phyloP scores from a whole-genome alignment of 1,140 invertebrate species.

The Nebria ingens region DNA sequence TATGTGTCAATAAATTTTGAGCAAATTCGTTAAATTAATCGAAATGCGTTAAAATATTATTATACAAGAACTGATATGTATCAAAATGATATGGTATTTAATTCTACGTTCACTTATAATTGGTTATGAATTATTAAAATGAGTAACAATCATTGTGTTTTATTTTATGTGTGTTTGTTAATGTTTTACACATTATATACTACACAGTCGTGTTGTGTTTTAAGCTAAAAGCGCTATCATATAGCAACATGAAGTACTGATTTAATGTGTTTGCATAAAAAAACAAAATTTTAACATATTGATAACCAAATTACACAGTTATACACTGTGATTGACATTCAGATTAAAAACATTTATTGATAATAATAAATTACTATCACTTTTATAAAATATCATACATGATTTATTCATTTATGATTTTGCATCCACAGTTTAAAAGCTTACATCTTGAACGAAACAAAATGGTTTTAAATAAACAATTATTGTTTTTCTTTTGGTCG shows the following conservation, averaged over 20 bases:
- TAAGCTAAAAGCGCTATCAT: constrained; percentile 5
- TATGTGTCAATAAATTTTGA: constrained; percentile 3
- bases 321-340: background rate
- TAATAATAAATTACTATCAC: background rate
- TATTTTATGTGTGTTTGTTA: too few relatives aligned
- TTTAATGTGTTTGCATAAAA: too few relatives aligned
- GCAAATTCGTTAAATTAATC: background rate
- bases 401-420: too few relatives aligned
- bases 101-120: too few relatives aligned
- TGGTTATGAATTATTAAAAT: constrained; percentile 3
- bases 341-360: background rate
- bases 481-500: too few relatives aligned
- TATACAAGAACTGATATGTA: background rate
- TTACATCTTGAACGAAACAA: too few relatives aligned
- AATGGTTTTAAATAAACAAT: too few relatives aligned
- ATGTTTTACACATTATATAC: background rate
- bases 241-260: constrained; percentile 1
- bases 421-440: too few relatives aligned
- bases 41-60: background rate
- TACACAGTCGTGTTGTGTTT: constrained; percentile 6
- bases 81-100: background rate
- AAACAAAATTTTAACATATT: too few relatives aligned
- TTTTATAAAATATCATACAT: too few relatives aligned
- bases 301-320: too few relatives aligned
- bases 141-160: background rate